Evolutionary conservation across 2,797 vertebrate genomes (phyloP), one percentile per base, ranked within the genome.

Genomic region (Triplophysa bombifrons): DNA sequence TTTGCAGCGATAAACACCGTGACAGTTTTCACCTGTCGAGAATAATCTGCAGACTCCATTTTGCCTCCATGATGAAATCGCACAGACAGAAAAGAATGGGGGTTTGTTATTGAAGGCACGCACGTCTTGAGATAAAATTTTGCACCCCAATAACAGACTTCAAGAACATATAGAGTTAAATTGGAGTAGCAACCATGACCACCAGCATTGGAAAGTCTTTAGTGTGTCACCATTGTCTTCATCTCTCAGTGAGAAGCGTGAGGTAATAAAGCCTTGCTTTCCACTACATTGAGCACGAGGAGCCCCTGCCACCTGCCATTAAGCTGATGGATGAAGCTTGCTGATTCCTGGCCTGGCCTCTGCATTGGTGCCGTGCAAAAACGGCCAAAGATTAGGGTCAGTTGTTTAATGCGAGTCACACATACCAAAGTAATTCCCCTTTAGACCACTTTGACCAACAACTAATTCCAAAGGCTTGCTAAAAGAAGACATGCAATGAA

Each of bases 11-110:
- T 84, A 80, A 83, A 84, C 76, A 80, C 53, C n/a, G 22, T 67
- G 75, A 77, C 81, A 55, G 82, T 83, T 83, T 76, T 86, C 81
- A 83, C 81, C 83, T 81, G 83, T 84, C 85, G 81, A 48, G 72
- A 83, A 80, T 80, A 71, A 86, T 86, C 83, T 84, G 75, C 78
- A 11, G 67, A 76, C 67, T 63, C 66, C 80, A 65, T 82, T 70
- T 80, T 50, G 51, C 51, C 63, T 38, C 22, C 63, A 58, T 66
- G 74, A 76, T 81, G 63, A 84, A 81, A 82, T 82, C 78, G 46
- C 46, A 68, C 81, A 78, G 73, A 80, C 77, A 56, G 69, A 58
- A 46, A 74, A 80, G 80, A 80, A 81, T 74, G 19, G 16, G 0
- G 25, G 48, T 22, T 79, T 79, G 20, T 72, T 66, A 22, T 50